Percentiles rank a stretch among this genome's conserved stretches.
phyloP scores from a whole-genome alignment of 2,797 vertebrate genomes.

The Macroramphosus scolopax region DNA sequence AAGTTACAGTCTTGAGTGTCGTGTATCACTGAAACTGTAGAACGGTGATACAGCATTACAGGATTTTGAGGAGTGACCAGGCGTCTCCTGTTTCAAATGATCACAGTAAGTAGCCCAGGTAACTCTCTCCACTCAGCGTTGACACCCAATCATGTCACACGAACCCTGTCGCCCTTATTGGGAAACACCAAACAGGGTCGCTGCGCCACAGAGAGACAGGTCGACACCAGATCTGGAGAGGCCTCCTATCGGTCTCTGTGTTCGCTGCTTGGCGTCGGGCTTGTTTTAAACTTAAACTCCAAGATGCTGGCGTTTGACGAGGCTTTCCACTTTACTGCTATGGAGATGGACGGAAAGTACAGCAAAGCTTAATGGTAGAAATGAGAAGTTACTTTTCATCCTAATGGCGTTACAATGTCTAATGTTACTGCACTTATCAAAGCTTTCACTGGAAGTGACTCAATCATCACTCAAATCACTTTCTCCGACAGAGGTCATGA shows the following conservation, averaged over 20 bases:
- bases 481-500: constrained; percentile 20
- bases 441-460: constrained; percentile 14
- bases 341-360: constrained; percentile 6
- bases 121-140: constrained; percentile 44
- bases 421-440: constrained; percentile 5
- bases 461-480: constrained; percentile 11
- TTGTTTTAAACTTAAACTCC: constrained; percentile 27
- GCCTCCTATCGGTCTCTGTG: constrained; percentile 29
- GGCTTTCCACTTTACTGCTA: constrained; percentile 17
- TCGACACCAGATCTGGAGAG: constrained; percentile 44
- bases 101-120: too few species aligned
- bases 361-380: constrained; percentile 2
- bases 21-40: too few species aligned
- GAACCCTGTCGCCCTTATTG: constrained; percentile 46
- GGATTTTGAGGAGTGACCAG: too few species aligned
- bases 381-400: constrained; percentile 13
- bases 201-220: constrained; percentile 18
- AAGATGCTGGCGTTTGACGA: constrained; percentile 10
- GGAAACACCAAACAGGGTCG: constrained; percentile 36
- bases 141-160: constrained; percentile 62
- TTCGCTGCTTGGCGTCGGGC: constrained; percentile 3
- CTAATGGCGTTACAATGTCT: not conserved
- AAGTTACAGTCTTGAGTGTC: too few species aligned
- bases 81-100: too few species aligned
- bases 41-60: too few species aligned